Evolutionary conservation across 2,113 vertebrate genomes (phyloP), one percentile per base, ranked within the genome.

Genomic region (Synchiropus splendidus): DNA sequence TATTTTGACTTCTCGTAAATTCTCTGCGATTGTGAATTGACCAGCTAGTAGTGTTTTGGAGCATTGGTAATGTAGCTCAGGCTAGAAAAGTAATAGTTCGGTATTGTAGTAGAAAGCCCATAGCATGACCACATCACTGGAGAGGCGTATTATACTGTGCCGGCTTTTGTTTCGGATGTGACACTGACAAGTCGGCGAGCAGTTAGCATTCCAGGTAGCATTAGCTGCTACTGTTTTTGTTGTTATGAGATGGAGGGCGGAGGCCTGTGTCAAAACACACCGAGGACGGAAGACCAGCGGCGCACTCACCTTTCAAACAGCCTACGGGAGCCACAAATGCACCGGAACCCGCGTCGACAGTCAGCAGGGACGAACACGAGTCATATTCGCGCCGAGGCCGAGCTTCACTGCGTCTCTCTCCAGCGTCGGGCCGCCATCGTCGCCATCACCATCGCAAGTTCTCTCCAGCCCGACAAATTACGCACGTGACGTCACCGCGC

Each of bases 171-270:
- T 2, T 8, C 16, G 12, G 9, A 16, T 27, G 30, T 16, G 30
- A 6, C 15, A 9, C 9, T 10, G 21, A 13, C 32, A 34, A 39
- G 30, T 38, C 0, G 21, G 64, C 50, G 54, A 61, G 9, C 61
- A 10, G 12, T 41, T 72, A 65, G 66, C 79, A 10, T 5, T 9
- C 1, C 3, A 21, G 67, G 59, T 72, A 69, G 42, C 61, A 18
- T 43, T 53, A 30, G 59, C 57, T 67, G 57, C 38, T 58, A 77
- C 64, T 81, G 74, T 82, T 83, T 75, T 86, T 87, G 83, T 85
- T 83, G 83, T 86, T 78, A 59, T 80, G 84, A 85, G 83, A 78
- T 79, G 74, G 83, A 83, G 83, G 82, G 84, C 83, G 83, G 70
- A 86, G 84, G 85, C 85, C 85, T 81, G 76, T 65, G 72, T 83